These are phyloP conservation scores for Polietes domitor DNA, from an alignment of 2,888 invertebrate species.

Conservation along the genomic window DNA sequence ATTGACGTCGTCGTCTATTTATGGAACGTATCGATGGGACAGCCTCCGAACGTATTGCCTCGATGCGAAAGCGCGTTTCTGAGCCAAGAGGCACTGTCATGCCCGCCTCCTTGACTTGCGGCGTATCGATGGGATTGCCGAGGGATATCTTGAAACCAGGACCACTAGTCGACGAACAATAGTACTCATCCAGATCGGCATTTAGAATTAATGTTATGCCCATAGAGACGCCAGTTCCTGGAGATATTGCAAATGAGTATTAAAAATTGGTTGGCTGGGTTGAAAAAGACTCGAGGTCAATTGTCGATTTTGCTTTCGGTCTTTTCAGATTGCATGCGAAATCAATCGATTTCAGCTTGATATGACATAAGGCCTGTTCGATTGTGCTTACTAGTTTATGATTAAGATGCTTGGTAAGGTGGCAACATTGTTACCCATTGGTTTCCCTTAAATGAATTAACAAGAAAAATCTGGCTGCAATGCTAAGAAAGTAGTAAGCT, in stretches of 20 bases:
- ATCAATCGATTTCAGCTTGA: too few relatives aligned
- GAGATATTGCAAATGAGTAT: neutral
- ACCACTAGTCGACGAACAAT: conserved; percentile 88
- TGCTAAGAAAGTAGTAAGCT: too few relatives aligned
- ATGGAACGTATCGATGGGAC: conserved; percentile 84
- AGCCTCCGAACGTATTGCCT: conserved; percentile 86
- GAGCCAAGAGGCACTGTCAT: conserved; percentile 86
- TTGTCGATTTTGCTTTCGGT: too few relatives aligned
- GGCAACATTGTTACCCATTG: too few relatives aligned
- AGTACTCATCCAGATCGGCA: conserved; percentile 87
- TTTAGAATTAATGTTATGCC: conserved; percentile 88
- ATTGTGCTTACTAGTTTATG: too few relatives aligned
- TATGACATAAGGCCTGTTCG: too few relatives aligned
- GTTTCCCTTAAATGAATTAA: too few relatives aligned
- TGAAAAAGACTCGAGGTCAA: too few relatives aligned
- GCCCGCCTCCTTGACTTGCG: conserved; percentile 88
- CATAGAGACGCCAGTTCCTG: conserved; percentile 85
- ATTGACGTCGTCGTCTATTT: conserved; percentile 84
- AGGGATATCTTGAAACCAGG: conserved; percentile 76
- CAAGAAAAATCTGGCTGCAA: too few relatives aligned
- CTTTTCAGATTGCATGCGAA: too few relatives aligned
- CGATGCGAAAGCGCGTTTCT: conserved; percentile 86
- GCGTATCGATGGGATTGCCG: conserved; percentile 90
- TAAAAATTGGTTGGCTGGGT: too few relatives aligned
- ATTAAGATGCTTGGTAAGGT: too few relatives aligned